Percentiles rank a stretch among this genome's conserved stretches.
Evolutionary conservation across 2,888 invertebrate genomes (phyloP).

Genomic region (Morpho deidamia): DNA sequence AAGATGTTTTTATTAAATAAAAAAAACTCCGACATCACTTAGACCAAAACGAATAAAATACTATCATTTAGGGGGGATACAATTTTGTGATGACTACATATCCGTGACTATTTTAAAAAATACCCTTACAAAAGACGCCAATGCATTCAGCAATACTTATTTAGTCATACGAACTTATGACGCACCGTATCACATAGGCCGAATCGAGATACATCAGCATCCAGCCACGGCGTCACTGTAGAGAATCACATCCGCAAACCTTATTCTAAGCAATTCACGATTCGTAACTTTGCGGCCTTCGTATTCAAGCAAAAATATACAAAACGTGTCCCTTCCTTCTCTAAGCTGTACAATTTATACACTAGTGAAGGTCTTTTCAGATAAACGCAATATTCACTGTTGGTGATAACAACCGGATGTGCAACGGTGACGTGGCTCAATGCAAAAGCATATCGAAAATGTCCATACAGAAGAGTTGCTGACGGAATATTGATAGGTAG

Average conservation of each 20-base stretch:
- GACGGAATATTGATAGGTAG: too few relatives aligned
- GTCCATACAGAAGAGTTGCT: too few relatives aligned
- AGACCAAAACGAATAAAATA: constrained; percentile 53
- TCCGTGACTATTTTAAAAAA: constrained; percentile 60
- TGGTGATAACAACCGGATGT: too few relatives aligned
- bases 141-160: constrained; percentile 31
- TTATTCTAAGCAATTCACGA: constrained; percentile 48
- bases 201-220: constrained; percentile 12
- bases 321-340: constrained; percentile 45
- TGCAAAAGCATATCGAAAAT: too few relatives aligned
- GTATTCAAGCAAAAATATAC: constrained; percentile 72
- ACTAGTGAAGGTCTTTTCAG: constrained; percentile 33
- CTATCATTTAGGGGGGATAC: constrained; percentile 46
- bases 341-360: constrained; percentile 74
- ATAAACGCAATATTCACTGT: too few relatives aligned
- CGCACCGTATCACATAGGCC: constrained; percentile 26
- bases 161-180: constrained; percentile 19
- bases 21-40: constrained; percentile 58
- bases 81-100: constrained; percentile 65
- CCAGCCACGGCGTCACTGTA: constrained; percentile 16
- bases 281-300: constrained; percentile 44
- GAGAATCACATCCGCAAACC: constrained; percentile 38
- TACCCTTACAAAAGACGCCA: constrained; percentile 48
- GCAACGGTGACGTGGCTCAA: too few relatives aligned
- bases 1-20: constrained; percentile 52